A percentile compares a stretch with the other conserved stretches of the same genome.
Evolutionary conservation across 1,140 invertebrate species (phyloP).

Genomic region (Brachionus plicatilis): DNA sequence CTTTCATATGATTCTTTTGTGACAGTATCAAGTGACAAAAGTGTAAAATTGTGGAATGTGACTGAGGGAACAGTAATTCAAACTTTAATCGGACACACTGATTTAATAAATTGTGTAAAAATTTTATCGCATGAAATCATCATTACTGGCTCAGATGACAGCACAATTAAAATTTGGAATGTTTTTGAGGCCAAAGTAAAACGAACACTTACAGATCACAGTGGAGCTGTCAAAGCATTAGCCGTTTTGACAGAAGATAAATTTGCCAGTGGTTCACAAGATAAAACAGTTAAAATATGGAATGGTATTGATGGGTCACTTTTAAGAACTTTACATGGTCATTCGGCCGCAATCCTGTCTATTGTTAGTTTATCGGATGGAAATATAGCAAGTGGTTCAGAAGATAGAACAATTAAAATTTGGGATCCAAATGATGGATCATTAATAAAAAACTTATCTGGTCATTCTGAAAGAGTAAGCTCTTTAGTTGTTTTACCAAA

Average conservation of each 20-base stretch:
- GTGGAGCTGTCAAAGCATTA: background rate
- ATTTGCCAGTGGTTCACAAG: background rate
- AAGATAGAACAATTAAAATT: conserved; percentile 57
- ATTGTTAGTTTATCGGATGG: background rate
- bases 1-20: too few species aligned
- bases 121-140: background rate
- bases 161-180: conserved; percentile 17
- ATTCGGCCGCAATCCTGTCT: background rate
- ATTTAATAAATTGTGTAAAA: background rate
- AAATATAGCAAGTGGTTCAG: conserved; percentile 56
- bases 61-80: background rate
- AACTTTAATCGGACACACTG: background rate
- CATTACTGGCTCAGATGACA: background rate
- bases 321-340: background rate
- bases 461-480: conserved; percentile 58
- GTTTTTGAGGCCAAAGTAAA: background rate
- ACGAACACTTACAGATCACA: background rate
- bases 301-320: background rate
- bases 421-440: conserved; percentile 56
- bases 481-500: background rate
- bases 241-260: background rate
- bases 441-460: conserved; percentile 50
- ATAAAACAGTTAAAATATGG: background rate
- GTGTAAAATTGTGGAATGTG: background rate
- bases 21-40: too few species aligned